These are phyloP conservation scores for Hylaeus anthracinus DNA, from an alignment of 1,140 invertebrate species.

Conservation along the genomic window DNA sequence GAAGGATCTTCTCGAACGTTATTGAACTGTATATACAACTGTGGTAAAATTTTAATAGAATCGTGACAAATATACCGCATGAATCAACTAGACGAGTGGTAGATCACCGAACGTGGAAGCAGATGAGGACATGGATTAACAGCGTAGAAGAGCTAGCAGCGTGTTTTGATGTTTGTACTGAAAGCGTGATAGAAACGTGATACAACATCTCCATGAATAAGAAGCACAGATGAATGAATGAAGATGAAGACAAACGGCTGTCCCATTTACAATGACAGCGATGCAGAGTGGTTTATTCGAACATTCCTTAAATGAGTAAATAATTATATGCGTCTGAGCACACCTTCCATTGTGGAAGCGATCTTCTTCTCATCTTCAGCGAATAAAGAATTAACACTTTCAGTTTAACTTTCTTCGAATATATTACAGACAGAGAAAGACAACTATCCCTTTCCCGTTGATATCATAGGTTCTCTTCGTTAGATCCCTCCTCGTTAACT, in stretches of 20 bases:
- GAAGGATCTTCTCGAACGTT: conserved; percentile 4
- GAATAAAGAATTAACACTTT: neutral
- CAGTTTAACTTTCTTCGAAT: too few species aligned
- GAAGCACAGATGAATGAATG: conserved; percentile 55
- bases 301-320: conserved; percentile 33
- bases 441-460: too few species aligned
- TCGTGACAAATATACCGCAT: conserved; percentile 19
- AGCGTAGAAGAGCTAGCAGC: conserved; percentile 49
- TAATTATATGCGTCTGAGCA: neutral
- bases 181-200: conserved; percentile 49
- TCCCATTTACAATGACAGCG: conserved; percentile 54
- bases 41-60: conserved; percentile 17
- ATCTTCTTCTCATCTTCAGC: neutral
- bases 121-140: conserved; percentile 57
- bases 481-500: too few species aligned
- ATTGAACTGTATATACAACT: neutral
- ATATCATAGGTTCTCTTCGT: too few species aligned
- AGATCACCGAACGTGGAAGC: conserved; percentile 52
- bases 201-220: conserved; percentile 44
- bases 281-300: conserved; percentile 22
- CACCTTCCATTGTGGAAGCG: conserved; percentile 11
- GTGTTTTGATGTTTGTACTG: conserved; percentile 56
- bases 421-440: too few species aligned
- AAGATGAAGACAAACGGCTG: conserved; percentile 46
- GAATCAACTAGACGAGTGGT: conserved; percentile 4